Percentiles rank a stretch among this genome's conserved stretches.
Evolutionary conservation across 2,113 vertebrate genomes (phyloP).

Genomic region (Malurus melanocephalus): DNA sequence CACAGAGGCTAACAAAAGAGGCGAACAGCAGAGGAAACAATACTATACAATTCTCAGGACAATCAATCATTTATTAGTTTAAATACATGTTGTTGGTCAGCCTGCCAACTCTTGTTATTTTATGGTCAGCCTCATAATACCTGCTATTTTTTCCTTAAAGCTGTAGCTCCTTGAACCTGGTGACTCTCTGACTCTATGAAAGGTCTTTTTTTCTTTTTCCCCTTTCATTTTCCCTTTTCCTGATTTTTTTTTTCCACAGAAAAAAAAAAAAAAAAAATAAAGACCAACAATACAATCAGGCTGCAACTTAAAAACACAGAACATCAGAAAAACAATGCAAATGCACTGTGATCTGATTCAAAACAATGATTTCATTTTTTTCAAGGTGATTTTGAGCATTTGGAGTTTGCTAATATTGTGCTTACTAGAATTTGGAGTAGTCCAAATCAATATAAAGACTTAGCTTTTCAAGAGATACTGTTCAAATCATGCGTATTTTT

Average conservation of each 20-base stretch:
- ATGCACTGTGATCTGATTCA: not conserved
- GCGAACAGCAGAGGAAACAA: conserved; percentile 51
- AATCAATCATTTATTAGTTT: conserved; percentile 60
- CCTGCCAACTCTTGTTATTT: conserved; percentile 33
- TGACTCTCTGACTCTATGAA: not conserved
- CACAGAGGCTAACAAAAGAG: conserved; percentile 52
- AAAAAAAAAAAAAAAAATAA: not conserved
- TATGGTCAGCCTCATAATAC: conserved; percentile 12
- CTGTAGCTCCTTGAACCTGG: not conserved
- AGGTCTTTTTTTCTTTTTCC: not conserved
- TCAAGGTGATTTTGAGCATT: not conserved
- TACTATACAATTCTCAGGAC: conserved; percentile 49
- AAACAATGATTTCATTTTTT: not conserved
- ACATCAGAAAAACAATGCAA: not conserved
- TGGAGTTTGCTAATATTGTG: not conserved
- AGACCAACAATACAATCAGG: not conserved
- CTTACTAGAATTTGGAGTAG: not conserved
- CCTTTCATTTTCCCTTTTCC: not conserved
- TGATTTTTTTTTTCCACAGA: not conserved
- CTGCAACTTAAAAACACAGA: not conserved
- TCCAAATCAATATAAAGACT: not conserved
- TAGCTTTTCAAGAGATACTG: not conserved
- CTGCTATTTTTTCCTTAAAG: conserved; percentile 36
- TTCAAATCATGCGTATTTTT: not conserved
- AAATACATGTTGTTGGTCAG: conserved; percentile 29